Evolutionary conservation across 1,140 invertebrate genomes (phyloP), one percentile per base, ranked within the genome.

Genomic region (Penaeus japonicus): DNA sequence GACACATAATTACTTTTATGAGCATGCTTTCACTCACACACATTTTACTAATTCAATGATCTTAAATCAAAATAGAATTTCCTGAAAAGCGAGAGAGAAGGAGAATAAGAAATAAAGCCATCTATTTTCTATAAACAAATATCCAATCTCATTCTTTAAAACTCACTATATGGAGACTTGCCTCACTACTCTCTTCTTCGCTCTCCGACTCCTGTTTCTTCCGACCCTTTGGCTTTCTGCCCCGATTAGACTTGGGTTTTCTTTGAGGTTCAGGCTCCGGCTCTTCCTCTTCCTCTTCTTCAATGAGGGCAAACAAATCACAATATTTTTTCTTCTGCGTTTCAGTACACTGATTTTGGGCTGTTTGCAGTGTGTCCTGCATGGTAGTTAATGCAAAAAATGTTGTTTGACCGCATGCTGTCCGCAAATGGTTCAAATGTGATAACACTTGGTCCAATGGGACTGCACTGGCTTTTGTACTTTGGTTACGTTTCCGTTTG

Each of bases 381-480:
- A 99, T 96, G 81, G 94, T 95, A 92, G 98, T 97, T 92, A 96
- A 94, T 84, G 95, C 95, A 92, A 96, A 96, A 86, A 97, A 94
- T 55, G 95, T 94, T 62, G 94, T 94, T 32, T 91, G 86, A 65
- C 85, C 92, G 92, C 93, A 93, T 94, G 95, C 91, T 95, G 93
- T 94, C 91, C 98, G 94, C 93, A 99, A 94, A 93, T 97, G 95
- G 93, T 99, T 98, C 90, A 99, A 94, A 93, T 99, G 98, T 88
- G 95, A 95, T 90, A 99, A 94, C 86, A 98, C 96, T 94, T 98
- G 95, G 91, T 97, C 96, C 54, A 95, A 94, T 81, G 93, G 95
- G 1, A 96, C 95, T 85, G 94, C 94, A 65, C 92, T 88, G 94
- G 94, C 92, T 94, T 93, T 92, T 94, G 94, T 89, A 93, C 93